A percentile compares a stretch with the other conserved stretches of the same genome.
phyloP scores from a whole-genome alignment of 1,140 invertebrate species.

The Drosophila triauraria region DNA sequence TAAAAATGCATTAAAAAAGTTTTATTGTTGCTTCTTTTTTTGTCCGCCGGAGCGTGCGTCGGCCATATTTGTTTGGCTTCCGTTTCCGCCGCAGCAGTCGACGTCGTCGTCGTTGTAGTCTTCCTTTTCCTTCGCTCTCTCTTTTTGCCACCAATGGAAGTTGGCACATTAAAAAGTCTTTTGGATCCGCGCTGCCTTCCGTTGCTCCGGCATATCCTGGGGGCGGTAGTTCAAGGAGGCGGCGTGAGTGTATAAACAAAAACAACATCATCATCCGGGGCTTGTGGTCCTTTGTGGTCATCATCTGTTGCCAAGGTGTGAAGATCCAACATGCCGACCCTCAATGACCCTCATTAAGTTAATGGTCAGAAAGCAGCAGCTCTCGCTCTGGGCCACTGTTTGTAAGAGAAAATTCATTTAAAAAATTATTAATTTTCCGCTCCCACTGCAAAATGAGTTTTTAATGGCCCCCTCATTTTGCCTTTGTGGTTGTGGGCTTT shows the following conservation, averaged over 20 bases:
- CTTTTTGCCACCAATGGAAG: conserved; percentile 52
- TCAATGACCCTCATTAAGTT: conserved; percentile 80
- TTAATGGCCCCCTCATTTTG: conserved; percentile 47
- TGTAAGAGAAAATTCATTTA: conserved; percentile 65
- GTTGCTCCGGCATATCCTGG: conserved; percentile 21
- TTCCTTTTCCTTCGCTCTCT: conserved; percentile 5
- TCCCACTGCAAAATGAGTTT: conserved; percentile 54
- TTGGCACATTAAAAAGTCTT: conserved; percentile 68
- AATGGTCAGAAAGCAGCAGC: conserved; percentile 55
- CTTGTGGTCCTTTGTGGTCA: conserved; percentile 35
- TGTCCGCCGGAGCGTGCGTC: conserved; percentile 37
- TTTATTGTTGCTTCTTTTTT: conserved; percentile 61
- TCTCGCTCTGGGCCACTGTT: conserved; percentile 20
- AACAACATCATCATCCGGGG: conserved; percentile 49
- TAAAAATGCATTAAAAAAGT: conserved; percentile 76
- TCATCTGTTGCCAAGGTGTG: conserved; percentile 63
- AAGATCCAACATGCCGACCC: conserved; percentile 68
- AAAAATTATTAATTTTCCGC: conserved; percentile 66
- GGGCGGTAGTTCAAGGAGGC: conserved; percentile 32
- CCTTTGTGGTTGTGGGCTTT: conserved; percentile 27
- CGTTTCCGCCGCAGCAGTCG: conserved; percentile 61
- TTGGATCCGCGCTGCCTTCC: conserved; percentile 30
- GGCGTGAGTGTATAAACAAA: conserved; percentile 46
- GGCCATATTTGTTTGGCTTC: conserved; percentile 80
- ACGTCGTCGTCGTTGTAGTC: conserved; percentile 30